These are phyloP conservation scores for Oreochromis grahami DNA, from an alignment of 2,797 vertebrate genomes.

Conservation along the genomic window DNA sequence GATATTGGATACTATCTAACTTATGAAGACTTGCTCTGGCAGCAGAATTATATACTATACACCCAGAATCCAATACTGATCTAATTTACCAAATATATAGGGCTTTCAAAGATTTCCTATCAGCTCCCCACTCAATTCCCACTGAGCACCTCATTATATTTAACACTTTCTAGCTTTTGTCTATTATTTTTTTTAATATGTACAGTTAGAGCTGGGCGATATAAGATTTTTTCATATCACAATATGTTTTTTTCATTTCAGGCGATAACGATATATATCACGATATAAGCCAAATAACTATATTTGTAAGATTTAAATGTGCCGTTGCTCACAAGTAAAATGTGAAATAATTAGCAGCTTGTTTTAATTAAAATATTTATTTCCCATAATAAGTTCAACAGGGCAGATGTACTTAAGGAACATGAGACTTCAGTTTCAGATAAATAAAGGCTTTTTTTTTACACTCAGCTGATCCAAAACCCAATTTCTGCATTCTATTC, in stretches of 20 bases:
- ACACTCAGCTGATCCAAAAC: background rate
- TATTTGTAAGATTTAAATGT: too few relatives aligned
- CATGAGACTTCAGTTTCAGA: too few relatives aligned
- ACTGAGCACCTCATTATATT: background rate
- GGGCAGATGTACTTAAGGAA: too few relatives aligned
- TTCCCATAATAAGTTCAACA: too few relatives aligned
- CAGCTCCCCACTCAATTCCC: background rate
- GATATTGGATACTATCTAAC: fast-evolving
- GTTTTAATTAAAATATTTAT: too few relatives aligned
- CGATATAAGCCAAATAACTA: too few relatives aligned
- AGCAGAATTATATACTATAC: background rate
- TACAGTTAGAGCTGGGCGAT: too few relatives aligned
- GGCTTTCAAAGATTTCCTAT: background rate
- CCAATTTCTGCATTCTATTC: fast-evolving
- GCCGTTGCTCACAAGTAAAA: too few relatives aligned
- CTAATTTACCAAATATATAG: background rate
- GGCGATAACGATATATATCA: too few relatives aligned
- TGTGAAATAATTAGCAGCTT: too few relatives aligned
- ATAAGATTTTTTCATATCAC: too few relatives aligned
- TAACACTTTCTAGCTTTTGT: background rate
- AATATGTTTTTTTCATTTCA: too few relatives aligned
- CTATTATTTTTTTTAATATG: background rate
- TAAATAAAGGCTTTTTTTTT: background rate
- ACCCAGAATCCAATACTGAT: background rate
- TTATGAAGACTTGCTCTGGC: background rate